Conservation (phyloP, 2,113 vertebrate species). For the Tragulus kanchil region DNA sequence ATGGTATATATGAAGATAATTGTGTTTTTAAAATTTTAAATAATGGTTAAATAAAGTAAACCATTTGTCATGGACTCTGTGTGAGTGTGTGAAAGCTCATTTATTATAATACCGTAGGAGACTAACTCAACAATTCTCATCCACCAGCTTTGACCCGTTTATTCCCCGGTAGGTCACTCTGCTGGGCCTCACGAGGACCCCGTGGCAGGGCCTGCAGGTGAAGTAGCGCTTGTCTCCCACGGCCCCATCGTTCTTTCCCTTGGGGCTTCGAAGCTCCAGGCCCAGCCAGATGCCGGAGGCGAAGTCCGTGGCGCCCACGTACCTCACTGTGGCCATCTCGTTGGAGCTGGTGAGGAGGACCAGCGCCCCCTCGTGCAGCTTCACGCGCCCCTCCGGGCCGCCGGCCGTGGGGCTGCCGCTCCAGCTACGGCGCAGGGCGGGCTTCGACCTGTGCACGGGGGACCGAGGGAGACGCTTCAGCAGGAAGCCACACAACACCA, state of each 20-base stretch:
- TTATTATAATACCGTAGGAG: background rate
- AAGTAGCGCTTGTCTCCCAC: slow-evolving; percentile 95
- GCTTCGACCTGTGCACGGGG: slow-evolving; percentile 86
- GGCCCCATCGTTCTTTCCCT: slow-evolving; percentile 95
- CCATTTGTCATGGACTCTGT: background rate
- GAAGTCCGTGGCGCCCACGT: slow-evolving; percentile 94
- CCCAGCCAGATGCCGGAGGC: slow-evolving; percentile 96
- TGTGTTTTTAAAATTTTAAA: background rate
- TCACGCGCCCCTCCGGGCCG: slow-evolving; percentile 78
- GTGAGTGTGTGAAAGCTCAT: background rate
- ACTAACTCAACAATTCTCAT: slow-evolving; percentile 88
- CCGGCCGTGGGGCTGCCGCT: slow-evolving; percentile 83
- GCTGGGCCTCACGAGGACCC: slow-evolving; percentile 95
- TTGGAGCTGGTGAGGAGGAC: slow-evolving; percentile 96
- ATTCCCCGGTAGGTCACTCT: slow-evolving; percentile 96
- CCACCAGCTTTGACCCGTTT: slow-evolving; percentile 93
- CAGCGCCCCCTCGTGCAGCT: slow-evolving; percentile 94
- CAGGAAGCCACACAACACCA: fast-evolving
- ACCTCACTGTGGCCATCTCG: slow-evolving; percentile 95
- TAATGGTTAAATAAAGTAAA: slow-evolving; percentile 29
- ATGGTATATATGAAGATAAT: background rate
- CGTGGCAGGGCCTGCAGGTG: slow-evolving; percentile 92
- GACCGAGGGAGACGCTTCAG: background rate
- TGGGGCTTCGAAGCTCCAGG: slow-evolving; percentile 94
- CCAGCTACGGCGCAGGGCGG: slow-evolving; percentile 91